A percentile compares a stretch with the other conserved stretches of the same genome.
phyloP scores from a whole-genome alignment of 2,888 invertebrate genomes.

The Stegana nigrithorax region DNA sequence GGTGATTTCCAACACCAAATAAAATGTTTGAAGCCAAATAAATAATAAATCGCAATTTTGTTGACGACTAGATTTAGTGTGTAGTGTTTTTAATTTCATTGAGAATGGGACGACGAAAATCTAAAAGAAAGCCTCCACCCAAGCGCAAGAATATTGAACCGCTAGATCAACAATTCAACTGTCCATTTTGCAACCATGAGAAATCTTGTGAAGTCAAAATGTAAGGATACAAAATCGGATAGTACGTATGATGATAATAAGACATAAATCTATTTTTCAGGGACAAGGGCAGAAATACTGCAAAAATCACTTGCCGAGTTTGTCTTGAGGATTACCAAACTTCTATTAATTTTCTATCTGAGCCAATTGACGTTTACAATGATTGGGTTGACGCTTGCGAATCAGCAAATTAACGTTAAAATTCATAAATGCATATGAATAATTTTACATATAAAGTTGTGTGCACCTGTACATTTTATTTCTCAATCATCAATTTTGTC shows the following conservation, averaged over 20 bases:
- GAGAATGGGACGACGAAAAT: constrained; percentile 95
- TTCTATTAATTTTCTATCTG: constrained; percentile 93
- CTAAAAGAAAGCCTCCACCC: constrained; percentile 96
- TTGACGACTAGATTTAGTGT: too few relatives aligned
- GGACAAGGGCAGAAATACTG: constrained; percentile 95
- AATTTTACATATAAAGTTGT: too few relatives aligned
- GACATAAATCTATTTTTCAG: constrained; percentile 71
- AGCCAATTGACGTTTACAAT: constrained; percentile 98
- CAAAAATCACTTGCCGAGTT: constrained; percentile 93
- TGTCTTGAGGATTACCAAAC: constrained; percentile 98
- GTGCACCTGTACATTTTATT: too few relatives aligned
- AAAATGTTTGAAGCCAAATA: too few relatives aligned
- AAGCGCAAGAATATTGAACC: constrained; percentile 93
- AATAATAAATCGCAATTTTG: too few relatives aligned
- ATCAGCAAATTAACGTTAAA: constrained; percentile 83
- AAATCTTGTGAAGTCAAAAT: constrained; percentile 99
- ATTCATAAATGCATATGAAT: too few relatives aligned
- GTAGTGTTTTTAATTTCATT: too few relatives aligned
- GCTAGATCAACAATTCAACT: constrained; percentile 95
- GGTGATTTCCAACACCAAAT: too few relatives aligned
- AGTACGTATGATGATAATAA: not conserved
- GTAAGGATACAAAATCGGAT: constrained; percentile 74
- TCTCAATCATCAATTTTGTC: too few relatives aligned
- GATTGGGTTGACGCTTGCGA: constrained; percentile 99
- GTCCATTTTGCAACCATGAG: constrained; percentile 99